Conservation (phyloP, 2,888 invertebrate genomes). For the Lottia scabra region DNA sequence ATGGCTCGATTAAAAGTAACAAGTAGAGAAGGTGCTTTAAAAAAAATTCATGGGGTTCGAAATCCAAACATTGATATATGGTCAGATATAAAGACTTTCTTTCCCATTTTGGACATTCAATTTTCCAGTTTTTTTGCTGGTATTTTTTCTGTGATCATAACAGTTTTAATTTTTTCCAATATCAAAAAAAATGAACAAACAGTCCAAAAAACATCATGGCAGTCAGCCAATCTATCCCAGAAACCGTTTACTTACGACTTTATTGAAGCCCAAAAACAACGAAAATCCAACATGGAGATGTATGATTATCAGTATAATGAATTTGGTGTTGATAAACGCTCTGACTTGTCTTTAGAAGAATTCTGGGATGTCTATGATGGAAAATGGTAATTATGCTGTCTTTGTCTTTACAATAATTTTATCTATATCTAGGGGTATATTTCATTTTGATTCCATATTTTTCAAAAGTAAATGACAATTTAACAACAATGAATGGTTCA, state of each 20-base stretch:
- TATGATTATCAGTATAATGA: constrained; percentile 41
- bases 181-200: neutral
- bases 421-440: too few species aligned
- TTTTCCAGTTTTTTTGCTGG: neutral
- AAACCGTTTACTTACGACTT: constrained; percentile 39
- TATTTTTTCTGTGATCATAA: neutral
- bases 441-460: too few species aligned
- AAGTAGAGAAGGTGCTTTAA: neutral
- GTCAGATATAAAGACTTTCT: neutral
- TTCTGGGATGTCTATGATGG: constrained; percentile 66
- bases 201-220: neutral
- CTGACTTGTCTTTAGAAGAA: constrained; percentile 55
- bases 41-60: neutral
- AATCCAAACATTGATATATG: neutral
- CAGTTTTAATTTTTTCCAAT: neutral
- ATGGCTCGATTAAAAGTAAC: neutral
- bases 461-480: too few species aligned
- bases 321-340: constrained; percentile 54
- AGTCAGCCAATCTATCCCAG: constrained; percentile 24
- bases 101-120: neutral
- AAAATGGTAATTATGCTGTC: constrained; percentile 57
- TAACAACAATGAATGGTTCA: too few species aligned
- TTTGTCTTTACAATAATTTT: too few species aligned
- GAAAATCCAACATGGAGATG: constrained; percentile 46
- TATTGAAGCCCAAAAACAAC: constrained; percentile 24